Conservation (phyloP, 2,113 vertebrate species). For the Pseudorasbora parva region DNA sequence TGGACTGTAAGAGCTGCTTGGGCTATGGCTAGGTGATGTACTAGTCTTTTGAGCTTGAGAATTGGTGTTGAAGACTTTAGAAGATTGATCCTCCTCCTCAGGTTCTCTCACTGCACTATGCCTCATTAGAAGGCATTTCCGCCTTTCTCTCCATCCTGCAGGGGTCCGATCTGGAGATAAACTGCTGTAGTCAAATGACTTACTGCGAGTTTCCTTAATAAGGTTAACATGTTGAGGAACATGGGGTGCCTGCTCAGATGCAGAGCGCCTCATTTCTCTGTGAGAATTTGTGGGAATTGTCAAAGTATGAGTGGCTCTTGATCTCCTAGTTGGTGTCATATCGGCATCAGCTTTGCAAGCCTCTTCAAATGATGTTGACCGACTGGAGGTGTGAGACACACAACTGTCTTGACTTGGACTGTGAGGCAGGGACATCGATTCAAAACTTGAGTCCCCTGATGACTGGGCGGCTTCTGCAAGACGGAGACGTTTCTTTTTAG, state of each 20-base stretch:
- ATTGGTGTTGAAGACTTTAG: not conserved
- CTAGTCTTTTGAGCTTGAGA: conserved; percentile 50
- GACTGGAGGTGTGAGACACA: conserved; percentile 83
- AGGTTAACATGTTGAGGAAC: conserved; percentile 80
- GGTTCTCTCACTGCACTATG: conserved; percentile 75
- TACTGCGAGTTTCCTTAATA: conserved; percentile 88
- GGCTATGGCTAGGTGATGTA: conserved; percentile 55
- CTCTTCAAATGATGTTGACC: conserved; percentile 87
- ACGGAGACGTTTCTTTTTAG: conserved; percentile 94
- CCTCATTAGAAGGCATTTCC: conserved; percentile 90
- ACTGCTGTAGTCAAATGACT: conserved; percentile 92
- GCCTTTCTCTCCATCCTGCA: conserved; percentile 81
- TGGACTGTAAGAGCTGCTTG: conserved; percentile 27
- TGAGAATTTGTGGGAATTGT: conserved; percentile 80
- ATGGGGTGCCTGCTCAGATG: conserved; percentile 89
- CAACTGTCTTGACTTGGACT: conserved; percentile 91
- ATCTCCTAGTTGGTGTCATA: conserved; percentile 72
- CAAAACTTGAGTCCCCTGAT: conserved; percentile 92
- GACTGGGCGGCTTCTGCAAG: conserved; percentile 91
- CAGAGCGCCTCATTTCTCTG: conserved; percentile 91
- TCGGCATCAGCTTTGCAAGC: conserved; percentile 75
- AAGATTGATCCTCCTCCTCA: conserved; percentile 68
- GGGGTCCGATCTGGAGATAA: conserved; percentile 82
- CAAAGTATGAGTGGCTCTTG: conserved; percentile 82
- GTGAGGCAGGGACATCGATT: conserved; percentile 84